Evolutionary conservation across 2,113 vertebrate genomes (phyloP).

Genomic region (Platichthys stellatus): DNA sequence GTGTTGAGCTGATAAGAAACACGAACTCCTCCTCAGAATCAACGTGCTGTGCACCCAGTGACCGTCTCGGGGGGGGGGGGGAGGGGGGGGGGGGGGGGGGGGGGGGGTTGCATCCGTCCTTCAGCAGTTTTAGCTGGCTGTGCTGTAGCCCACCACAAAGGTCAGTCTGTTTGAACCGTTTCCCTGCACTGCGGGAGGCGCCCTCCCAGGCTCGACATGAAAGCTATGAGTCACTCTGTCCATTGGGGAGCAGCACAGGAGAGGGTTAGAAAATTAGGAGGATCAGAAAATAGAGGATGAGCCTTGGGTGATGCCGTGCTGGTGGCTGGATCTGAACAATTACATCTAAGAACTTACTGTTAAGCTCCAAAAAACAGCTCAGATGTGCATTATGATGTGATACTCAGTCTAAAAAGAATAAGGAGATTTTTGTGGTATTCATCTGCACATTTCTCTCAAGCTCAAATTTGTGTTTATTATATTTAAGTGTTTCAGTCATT

Average conservation of each 20-base stretch:
- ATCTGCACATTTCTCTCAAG: not conserved
- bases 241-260: slow-evolving; percentile 52
- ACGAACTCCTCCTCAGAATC: not conserved
- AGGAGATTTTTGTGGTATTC: not conserved
- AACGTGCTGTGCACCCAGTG: not conserved
- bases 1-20: slow-evolving; percentile 6
- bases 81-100: slow-evolving; percentile 8
- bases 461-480: not conserved
- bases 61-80: not conserved
- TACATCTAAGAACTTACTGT: not conserved
- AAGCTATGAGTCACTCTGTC: slow-evolving; percentile 69
- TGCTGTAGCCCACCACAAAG: slow-evolving; percentile 69
- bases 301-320: not conserved
- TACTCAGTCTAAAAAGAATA: not conserved
- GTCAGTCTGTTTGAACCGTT: slow-evolving; percentile 79
- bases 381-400: not conserved
- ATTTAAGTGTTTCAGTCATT: not conserved
- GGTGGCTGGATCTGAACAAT: slow-evolving; percentile 6
- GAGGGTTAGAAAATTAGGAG: slow-evolving; percentile 33
- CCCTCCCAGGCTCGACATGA: slow-evolving; percentile 72
- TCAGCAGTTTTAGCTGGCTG: slow-evolving; percentile 40
- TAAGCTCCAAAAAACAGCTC: not conserved
- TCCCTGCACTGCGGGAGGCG: slow-evolving; percentile 61
- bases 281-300: slow-evolving; percentile 4
- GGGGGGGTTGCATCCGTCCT: slow-evolving; percentile 22